Conservation (phyloP, 1,140 invertebrate species). For the Lanistes nyassanus region DNA sequence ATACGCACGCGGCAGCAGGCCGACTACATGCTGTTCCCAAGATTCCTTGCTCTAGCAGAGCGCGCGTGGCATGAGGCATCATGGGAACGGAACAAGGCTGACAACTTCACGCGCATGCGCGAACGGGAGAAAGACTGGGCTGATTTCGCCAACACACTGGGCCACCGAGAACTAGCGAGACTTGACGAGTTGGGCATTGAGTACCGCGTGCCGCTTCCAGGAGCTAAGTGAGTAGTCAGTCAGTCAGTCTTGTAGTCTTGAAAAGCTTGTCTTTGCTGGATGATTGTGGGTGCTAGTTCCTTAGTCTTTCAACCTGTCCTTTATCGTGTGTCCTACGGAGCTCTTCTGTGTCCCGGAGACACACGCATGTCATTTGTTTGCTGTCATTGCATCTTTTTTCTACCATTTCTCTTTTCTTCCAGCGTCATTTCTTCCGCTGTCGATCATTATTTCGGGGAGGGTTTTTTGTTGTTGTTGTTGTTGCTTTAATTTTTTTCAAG, state of each 20-base stretch:
- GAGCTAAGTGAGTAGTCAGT: slow-evolving; percentile 52
- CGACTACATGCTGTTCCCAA: slow-evolving; percentile 49
- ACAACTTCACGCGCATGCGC: slow-evolving; percentile 20
- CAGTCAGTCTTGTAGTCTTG: too few relatives aligned
- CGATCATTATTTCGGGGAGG: too few relatives aligned
- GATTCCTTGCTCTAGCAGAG: slow-evolving; percentile 47
- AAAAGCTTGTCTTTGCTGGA: too few relatives aligned
- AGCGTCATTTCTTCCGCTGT: too few relatives aligned
- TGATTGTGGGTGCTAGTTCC: too few relatives aligned
- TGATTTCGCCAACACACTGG: slow-evolving; percentile 53
- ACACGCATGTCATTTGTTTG: too few relatives aligned
- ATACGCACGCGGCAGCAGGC: slow-evolving; percentile 35
- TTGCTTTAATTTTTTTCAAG: too few relatives aligned
- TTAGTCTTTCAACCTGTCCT: too few relatives aligned
- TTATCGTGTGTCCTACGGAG: too few relatives aligned
- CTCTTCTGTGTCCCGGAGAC: too few relatives aligned
- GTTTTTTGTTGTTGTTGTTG: neutral
- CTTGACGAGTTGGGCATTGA: slow-evolving; percentile 44
- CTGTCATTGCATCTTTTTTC: too few relatives aligned
- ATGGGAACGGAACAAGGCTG: slow-evolving; percentile 30
- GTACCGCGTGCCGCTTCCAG: slow-evolving; percentile 54
- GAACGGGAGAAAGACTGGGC: slow-evolving; percentile 44
- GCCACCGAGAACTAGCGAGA: slow-evolving; percentile 50
- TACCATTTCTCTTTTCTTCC: too few relatives aligned
- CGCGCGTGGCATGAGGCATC: slow-evolving; percentile 48